Percentiles rank a stretch among this genome's conserved stretches.
Conservation (phyloP, 2,797 vertebrate species). For the Australoheros facetus region DNA sequence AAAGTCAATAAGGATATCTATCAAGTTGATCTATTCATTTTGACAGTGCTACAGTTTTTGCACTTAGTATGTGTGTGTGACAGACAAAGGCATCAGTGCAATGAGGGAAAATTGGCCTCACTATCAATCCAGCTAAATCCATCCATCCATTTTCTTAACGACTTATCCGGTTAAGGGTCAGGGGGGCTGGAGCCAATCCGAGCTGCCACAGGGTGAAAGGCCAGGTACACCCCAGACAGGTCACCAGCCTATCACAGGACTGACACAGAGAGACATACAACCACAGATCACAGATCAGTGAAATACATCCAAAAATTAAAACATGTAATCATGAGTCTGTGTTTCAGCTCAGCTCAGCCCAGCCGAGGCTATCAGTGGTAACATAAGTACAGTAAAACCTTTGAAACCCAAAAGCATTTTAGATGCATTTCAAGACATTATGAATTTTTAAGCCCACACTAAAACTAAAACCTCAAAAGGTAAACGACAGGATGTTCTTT, state of each 20-base stretch:
- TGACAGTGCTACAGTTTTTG: neutral
- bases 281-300: neutral
- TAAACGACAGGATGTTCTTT: neutral
- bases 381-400: constrained; percentile 5
- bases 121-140: neutral
- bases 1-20: neutral
- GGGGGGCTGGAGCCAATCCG: neutral
- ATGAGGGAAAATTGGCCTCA: neutral
- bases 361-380: neutral
- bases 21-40: neutral
- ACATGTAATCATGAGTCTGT: neutral
- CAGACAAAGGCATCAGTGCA: neutral
- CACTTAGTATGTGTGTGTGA: neutral
- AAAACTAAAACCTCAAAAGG: constrained; percentile 22
- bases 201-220: neutral
- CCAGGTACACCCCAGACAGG: fast-evolving
- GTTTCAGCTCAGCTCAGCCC: neutral
- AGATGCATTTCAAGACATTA: constrained; percentile 26
- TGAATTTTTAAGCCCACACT: constrained; percentile 34
- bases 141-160: neutral
- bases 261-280: no score
- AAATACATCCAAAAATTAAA: neutral
- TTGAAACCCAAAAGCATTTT: constrained; percentile 24
- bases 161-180: neutral
- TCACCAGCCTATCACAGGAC: neutral